A percentile compares a stretch with the other conserved stretches of the same genome.
Conservation (phyloP, 2,797 vertebrate species). For the Knipowitschia caucasica region DNA sequence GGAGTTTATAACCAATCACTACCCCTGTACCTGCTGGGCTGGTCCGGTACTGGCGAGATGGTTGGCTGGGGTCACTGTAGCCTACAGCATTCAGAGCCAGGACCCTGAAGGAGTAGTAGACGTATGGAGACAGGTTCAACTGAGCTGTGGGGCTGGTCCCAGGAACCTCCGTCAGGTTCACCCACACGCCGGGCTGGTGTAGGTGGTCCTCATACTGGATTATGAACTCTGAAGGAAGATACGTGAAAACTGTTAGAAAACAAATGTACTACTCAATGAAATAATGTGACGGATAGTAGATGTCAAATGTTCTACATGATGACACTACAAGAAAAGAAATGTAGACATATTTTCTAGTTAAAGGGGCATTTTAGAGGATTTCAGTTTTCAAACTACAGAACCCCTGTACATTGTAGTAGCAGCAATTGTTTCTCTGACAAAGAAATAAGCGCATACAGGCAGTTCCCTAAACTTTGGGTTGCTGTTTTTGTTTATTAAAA, state of each 20-base stretch:
- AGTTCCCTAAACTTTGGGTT: too few species aligned
- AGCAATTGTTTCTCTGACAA: too few species aligned
- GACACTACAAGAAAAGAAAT: too few species aligned
- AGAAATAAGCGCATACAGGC: too few species aligned
- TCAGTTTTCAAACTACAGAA: too few species aligned
- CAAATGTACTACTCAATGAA: too few species aligned
- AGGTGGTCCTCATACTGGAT: constrained; percentile 89
- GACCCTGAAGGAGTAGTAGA: constrained; percentile 93
- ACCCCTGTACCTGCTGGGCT: constrained; percentile 82
- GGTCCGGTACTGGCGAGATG: constrained; percentile 87
- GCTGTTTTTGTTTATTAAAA: too few species aligned
- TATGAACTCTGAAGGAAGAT: constrained; percentile 75
- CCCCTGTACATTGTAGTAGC: too few species aligned
- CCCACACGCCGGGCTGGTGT: constrained; percentile 85
- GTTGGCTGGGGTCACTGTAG: constrained; percentile 79
- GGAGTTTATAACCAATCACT: not conserved
- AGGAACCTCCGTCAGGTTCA: constrained; percentile 80
- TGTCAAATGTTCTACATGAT: too few species aligned
- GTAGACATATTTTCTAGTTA: too few species aligned
- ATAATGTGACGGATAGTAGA: too few species aligned
- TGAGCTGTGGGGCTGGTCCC: constrained; percentile 79
- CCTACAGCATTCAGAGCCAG: constrained; percentile 84
- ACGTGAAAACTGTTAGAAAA: not conserved
- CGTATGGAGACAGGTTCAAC: constrained; percentile 85
- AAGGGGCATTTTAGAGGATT: too few species aligned